phyloP scores from a whole-genome alignment of 2,797 vertebrate genomes.

The Urocyon cinereoargenteus region DNA sequence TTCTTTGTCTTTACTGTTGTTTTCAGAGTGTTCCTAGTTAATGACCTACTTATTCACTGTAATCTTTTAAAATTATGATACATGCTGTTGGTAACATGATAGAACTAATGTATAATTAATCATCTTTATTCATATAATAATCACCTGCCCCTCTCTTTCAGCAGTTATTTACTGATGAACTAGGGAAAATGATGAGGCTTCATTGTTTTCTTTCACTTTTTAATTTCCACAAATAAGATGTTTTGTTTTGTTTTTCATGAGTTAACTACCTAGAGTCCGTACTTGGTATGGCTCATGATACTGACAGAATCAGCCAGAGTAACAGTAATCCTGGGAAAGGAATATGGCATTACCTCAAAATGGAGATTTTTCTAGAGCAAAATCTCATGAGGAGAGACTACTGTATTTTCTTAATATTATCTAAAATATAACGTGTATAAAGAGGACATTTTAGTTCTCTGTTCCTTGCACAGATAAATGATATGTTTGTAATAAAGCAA shows the following conservation, averaged over 20 bases:
- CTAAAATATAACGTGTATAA: neutral
- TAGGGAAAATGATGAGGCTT: neutral
- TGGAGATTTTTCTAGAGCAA: constrained; percentile 18
- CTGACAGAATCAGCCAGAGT: constrained; percentile 32
- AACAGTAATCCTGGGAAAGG: neutral
- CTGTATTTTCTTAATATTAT: neutral
- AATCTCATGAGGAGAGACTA: neutral
- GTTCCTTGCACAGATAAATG: neutral
- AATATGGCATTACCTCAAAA: constrained; percentile 26
- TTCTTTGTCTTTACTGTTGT: neutral
- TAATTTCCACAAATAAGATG: constrained; percentile 14
- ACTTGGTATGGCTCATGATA: neutral
- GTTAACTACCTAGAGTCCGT: neutral
- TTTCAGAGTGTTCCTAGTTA: constrained; percentile 28
- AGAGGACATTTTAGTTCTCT: constrained; percentile 4
- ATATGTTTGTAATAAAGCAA: constrained; percentile 33
- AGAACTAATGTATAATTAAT: neutral
- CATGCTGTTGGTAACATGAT: neutral
- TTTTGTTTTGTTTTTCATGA: neutral
- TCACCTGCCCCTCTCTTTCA: neutral
- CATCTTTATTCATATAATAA: constrained; percentile 20
- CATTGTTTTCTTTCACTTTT: constrained; percentile 30
- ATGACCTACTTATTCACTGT: neutral
- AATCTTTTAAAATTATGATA: constrained; percentile 41
- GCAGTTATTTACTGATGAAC: constrained; percentile 22